Conservation (phyloP, 2,113 vertebrate genomes). For the Rhynchopsitta pachyrhyncha region DNA sequence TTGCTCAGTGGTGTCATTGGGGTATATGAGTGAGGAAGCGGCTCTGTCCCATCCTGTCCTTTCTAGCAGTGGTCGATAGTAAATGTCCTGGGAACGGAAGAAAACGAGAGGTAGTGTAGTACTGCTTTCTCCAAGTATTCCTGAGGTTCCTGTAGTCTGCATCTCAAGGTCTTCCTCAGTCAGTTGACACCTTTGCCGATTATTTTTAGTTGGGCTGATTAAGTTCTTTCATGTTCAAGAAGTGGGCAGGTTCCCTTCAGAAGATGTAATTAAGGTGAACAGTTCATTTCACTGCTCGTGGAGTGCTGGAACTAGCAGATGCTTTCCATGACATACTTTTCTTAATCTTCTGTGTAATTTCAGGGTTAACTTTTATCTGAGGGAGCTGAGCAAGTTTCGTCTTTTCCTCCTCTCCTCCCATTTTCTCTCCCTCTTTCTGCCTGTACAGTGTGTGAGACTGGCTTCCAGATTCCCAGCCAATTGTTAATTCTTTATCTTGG, state of each 20-base stretch:
- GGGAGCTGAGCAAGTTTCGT: background rate
- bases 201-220: background rate
- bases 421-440: background rate
- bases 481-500: background rate
- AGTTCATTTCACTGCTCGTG: background rate
- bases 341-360: background rate
- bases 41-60: background rate
- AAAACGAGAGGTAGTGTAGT: background rate
- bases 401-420: background rate
- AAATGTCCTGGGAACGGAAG: background rate
- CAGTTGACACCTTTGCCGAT: background rate
- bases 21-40: background rate
- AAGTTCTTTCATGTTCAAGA: background rate
- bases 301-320: background rate
- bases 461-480: background rate
- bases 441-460: background rate
- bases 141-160: fast-evolving
- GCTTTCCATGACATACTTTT: background rate
- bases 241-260: background rate
- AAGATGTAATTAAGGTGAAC: background rate
- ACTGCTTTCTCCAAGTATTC: background rate
- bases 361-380: background rate
- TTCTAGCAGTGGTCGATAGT: background rate
- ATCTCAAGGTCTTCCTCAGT: background rate
- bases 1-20: background rate